These are phyloP conservation scores for Ganaspis brasiliensis DNA, from an alignment of 2,888 invertebrate genomes.

Conservation along the genomic window DNA sequence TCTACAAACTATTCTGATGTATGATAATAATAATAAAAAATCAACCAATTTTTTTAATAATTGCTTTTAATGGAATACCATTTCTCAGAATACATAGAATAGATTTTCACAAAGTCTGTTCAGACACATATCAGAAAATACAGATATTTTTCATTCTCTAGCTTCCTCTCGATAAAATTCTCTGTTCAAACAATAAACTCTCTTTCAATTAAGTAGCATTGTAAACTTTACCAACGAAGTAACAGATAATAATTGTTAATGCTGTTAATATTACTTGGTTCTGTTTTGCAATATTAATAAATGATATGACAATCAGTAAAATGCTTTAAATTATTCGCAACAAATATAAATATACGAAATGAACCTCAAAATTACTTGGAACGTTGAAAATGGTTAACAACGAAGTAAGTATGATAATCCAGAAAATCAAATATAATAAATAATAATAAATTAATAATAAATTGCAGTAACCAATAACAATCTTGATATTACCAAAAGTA, in stretches of 20 bases:
- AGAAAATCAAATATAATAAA: not conserved
- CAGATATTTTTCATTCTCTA: slow-evolving; percentile 21
- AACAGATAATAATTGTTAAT: slow-evolving; percentile 24
- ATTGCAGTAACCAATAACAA: slow-evolving; percentile 1
- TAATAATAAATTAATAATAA: not conserved
- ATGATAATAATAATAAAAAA: too few species aligned
- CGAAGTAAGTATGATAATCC: not conserved
- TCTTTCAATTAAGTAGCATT: not conserved
- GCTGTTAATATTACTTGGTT: slow-evolving; percentile 32
- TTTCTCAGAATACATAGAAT: slow-evolving; percentile 32
- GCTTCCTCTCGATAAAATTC: not conserved
- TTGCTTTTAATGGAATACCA: slow-evolving; percentile 31
- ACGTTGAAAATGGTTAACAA: not conserved
- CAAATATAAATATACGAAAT: not conserved
- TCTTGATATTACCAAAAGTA: not conserved
- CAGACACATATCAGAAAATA: slow-evolving; percentile 43
- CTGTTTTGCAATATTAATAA: not conserved
- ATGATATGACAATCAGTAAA: slow-evolving; percentile 27
- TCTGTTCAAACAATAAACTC: slow-evolving; percentile 8
- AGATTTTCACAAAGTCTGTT: slow-evolving; percentile 39
- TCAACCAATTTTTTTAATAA: too few species aligned
- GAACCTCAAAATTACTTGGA: not conserved
- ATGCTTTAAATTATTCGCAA: not conserved
- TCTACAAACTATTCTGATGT: too few species aligned
- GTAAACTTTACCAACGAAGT: slow-evolving; percentile 1